Percentiles rank a stretch among this genome's conserved stretches.
These are phyloP conservation scores for Helicoverpa zea DNA, from an alignment of 1,140 invertebrate species.

Conservation along the genomic window DNA sequence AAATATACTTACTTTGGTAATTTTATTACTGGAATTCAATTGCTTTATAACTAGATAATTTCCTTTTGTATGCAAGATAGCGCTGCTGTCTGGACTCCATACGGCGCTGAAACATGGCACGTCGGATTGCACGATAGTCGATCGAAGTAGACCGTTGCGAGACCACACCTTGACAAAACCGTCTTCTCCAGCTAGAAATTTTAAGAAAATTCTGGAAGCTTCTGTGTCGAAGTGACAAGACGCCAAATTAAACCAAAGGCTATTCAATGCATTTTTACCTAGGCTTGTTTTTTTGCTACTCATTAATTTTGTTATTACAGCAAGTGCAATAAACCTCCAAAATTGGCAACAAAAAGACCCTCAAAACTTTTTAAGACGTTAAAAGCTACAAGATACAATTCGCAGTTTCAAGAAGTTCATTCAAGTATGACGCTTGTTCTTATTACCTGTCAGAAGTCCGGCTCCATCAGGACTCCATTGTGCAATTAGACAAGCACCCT, in stretches of 20 bases:
- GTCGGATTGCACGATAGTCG: constrained; percentile 94
- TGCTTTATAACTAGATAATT: constrained; percentile 96
- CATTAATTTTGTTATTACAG: constrained; percentile 14
- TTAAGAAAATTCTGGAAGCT: not conserved
- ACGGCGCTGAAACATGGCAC: constrained; percentile 93
- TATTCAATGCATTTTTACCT: too few relatives aligned
- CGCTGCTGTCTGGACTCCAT: constrained; percentile 95
- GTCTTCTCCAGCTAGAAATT: constrained; percentile 95
- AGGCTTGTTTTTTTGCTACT: too few relatives aligned
- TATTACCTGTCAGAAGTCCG: constrained; percentile 93
- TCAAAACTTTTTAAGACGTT: too few relatives aligned
- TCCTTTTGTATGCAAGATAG: constrained; percentile 95
- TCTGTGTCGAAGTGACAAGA: not conserved
- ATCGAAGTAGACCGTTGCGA: constrained; percentile 96
- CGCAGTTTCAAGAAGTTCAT: too few relatives aligned
- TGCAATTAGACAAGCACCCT: constrained; percentile 94
- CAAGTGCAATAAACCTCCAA: not conserved
- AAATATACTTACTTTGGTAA: constrained; percentile 89
- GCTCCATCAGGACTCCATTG: constrained; percentile 98
- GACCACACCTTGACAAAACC: constrained; percentile 99
- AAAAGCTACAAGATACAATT: too few relatives aligned
- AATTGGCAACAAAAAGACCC: too few relatives aligned
- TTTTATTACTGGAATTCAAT: constrained; percentile 95
- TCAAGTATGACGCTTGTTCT: too few relatives aligned
- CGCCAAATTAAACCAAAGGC: too few relatives aligned